These are phyloP conservation scores for Anguilla megastoma DNA, from an alignment of 2,797 vertebrate species.

Conservation along the genomic window DNA sequence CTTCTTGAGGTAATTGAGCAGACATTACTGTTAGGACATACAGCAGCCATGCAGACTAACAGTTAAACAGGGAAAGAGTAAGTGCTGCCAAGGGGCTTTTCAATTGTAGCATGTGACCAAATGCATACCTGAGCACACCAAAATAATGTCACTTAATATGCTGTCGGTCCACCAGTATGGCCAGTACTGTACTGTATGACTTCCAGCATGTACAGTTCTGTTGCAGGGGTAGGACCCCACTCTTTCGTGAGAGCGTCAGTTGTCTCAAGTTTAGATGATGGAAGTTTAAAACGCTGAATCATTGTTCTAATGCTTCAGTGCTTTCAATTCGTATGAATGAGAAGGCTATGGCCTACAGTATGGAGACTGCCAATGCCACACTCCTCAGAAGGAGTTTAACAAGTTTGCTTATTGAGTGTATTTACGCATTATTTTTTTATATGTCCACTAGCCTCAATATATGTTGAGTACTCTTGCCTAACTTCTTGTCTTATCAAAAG, in stretches of 20 bases:
- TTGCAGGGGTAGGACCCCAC: too few relatives aligned
- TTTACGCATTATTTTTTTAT: too few relatives aligned
- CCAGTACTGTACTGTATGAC: too few relatives aligned
- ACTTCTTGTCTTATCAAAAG: too few relatives aligned
- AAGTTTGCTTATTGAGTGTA: too few relatives aligned
- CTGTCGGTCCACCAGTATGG: background rate
- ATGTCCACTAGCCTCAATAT: too few relatives aligned
- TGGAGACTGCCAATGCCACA: too few relatives aligned
- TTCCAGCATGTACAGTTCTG: background rate
- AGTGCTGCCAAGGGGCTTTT: background rate
- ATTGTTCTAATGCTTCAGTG: background rate
- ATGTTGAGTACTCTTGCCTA: too few relatives aligned
- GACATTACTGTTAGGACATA: background rate
- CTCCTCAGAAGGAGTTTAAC: too few relatives aligned
- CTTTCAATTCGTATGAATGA: background rate
- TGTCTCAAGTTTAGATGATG: background rate
- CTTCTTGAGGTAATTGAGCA: background rate
- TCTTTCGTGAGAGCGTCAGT: background rate
- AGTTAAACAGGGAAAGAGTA: background rate
- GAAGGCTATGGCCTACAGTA: background rate
- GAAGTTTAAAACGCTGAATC: background rate
- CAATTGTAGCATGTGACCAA: too few relatives aligned
- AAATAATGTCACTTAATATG: background rate
- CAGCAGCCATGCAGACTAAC: background rate
- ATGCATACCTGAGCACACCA: background rate